These are phyloP conservation scores for Oedothorax gibbosus DNA, from an alignment of 1,140 invertebrate genomes.

Conservation along the genomic window DNA sequence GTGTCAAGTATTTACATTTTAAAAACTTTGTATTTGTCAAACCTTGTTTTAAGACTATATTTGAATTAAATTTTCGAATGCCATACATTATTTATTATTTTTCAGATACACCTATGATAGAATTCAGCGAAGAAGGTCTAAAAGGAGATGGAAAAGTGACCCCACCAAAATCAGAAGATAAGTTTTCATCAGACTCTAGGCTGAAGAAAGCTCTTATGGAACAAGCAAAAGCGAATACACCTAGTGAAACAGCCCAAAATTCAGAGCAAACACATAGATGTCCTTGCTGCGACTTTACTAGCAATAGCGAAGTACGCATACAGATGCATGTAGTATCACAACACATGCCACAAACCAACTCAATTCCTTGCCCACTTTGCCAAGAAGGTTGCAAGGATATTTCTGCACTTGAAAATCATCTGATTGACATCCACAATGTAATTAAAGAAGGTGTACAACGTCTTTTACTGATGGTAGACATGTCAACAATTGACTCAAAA, in stretches of 20 bases:
- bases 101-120: constrained; percentile 54
- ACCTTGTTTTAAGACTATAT: too few relatives aligned
- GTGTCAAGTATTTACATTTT: too few relatives aligned
- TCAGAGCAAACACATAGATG: constrained; percentile 56
- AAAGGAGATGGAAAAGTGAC: constrained; percentile 38
- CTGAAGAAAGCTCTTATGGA: constrained; percentile 71
- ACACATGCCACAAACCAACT: constrained; percentile 69
- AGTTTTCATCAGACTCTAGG: constrained; percentile 55
- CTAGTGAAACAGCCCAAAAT: constrained; percentile 68
- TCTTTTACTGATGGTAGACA: constrained; percentile 88
- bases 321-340: constrained; percentile 78
- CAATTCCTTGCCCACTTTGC: constrained; percentile 83
- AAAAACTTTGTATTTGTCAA: too few relatives aligned
- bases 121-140: constrained; percentile 35
- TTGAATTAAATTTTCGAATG: too few relatives aligned
- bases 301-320: constrained; percentile 73
- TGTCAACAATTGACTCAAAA: constrained; percentile 29
- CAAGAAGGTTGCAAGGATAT: constrained; percentile 87
- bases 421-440: constrained; percentile 93
- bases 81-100: not conserved
- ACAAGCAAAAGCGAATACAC: constrained; percentile 75
- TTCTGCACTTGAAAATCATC: constrained; percentile 83
- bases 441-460: constrained; percentile 89
- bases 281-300: constrained; percentile 62
- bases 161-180: constrained; percentile 42